Evolutionary conservation across 2,888 invertebrate species (phyloP), one percentile per base, ranked within the genome.

Genomic region (Mantis religiosa): DNA sequence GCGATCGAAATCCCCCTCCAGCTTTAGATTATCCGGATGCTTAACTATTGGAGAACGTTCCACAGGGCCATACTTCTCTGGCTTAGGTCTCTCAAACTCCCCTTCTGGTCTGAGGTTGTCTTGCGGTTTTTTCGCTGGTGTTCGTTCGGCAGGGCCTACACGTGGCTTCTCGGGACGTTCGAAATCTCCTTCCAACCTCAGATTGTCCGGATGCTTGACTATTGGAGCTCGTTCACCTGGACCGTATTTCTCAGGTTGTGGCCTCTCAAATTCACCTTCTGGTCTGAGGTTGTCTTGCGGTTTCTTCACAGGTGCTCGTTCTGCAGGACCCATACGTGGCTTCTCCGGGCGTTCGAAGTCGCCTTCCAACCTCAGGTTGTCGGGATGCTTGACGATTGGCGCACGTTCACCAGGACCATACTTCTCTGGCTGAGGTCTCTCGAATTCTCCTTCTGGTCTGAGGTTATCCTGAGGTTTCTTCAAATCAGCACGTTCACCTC

Each of bases 81-180:
- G 91, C 28, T 93, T 92, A 12, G 93, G 93, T 82, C 92, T 92
- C 84, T 94, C 94, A 28, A 91, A 91, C n/a, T 91, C 90, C 2
- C 91, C 91, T 83, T 91, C 90, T 4, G 89, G 89, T 34, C 89
- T 30, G 54, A 91, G 87, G 87, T 91, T 91, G 87, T 91, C 91
- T 82, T 90, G 87, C 12, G 91, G 91, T 85, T 41, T 91, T 90
- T 88, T 90, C 0, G 92, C 90, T 12, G 90, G 90, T 27, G 91
- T 91, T 7, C 92, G 90, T 83, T 92, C 91, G 0, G 54, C 41
- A 8, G 54, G 34, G 6, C 96, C 95, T 82, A 89, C 95, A 91
- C 96, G 96, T 92, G 95, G 95, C 91, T 96, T 95, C 93, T 95
- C 95, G 88, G 95, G 94, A 54, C 94, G 94, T 12, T 41, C 41